Evolutionary conservation across 2,113 vertebrate genomes (phyloP).

Genomic region (Pelodiscus sinensis): DNA sequence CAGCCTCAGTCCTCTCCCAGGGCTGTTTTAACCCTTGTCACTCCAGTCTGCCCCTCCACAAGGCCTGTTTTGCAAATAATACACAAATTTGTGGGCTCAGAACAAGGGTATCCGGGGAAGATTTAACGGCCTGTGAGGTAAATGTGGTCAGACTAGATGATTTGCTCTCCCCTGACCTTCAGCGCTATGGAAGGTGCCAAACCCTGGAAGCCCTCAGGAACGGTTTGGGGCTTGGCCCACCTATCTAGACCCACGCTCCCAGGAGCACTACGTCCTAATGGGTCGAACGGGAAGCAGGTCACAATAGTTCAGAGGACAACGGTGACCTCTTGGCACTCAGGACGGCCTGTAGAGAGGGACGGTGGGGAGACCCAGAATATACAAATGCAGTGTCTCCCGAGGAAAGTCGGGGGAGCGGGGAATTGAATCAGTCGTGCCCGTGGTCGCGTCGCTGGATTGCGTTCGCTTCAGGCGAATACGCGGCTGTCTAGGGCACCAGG

Average conservation of each 20-base stretch:
- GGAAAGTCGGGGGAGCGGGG: too few species aligned
- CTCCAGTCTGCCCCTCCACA: too few species aligned
- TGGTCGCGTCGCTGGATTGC: background rate
- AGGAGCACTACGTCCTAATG: background rate
- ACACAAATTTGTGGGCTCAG: background rate
- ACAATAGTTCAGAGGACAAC: background rate
- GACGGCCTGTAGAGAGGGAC: fast-evolving
- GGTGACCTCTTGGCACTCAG: background rate
- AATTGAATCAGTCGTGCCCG: background rate
- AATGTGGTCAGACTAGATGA: background rate
- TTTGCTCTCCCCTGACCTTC: background rate
- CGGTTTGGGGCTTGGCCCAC: too few species aligned
- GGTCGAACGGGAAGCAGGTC: background rate
- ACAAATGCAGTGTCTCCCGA: background rate
- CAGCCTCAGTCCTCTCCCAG: too few species aligned
- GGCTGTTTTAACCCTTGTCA: too few species aligned
- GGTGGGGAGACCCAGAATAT: background rate
- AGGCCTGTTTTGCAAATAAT: too few species aligned
- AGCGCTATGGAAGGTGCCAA: background rate
- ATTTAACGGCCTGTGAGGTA: background rate
- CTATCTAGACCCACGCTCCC: too few species aligned
- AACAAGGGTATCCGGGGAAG: background rate
- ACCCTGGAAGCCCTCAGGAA: too few species aligned
- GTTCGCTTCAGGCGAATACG: background rate
- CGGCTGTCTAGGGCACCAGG: too few species aligned